Evolutionary conservation across 2,797 vertebrate species (phyloP), one percentile per base, ranked within the genome.

Genomic region (Allobates femoralis): DNA sequence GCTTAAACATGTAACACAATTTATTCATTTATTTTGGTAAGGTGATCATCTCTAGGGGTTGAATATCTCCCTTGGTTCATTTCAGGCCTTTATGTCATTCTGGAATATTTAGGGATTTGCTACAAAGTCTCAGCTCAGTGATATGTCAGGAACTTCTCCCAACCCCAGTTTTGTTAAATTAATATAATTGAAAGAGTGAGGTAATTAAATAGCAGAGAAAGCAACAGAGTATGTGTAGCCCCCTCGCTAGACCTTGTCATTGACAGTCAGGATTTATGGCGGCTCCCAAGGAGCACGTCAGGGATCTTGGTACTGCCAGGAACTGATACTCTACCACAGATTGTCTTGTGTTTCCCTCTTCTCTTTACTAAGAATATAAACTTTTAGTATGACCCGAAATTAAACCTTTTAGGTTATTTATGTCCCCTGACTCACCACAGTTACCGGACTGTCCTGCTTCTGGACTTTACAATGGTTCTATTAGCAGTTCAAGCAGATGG

Each of bases 301-400:
- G 32, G 66, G 66, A 4, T 71, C 67, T 71, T 71, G 67, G 19
- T 71, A 71, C 67, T 71, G 67, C 67, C 67, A 71, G 67, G 67
- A 71, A 71, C 67, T 71, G 67, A 37, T 41, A 32, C 37, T 71
- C 67, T 37, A 19, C 11, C 67, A 71, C 19, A 21, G 32, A 37
- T 18, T 3, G 26, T 15, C 12, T 64, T 16, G 3, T 10, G 1
- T 3, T 16, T 30, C 26, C 1, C 5, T 6, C 14, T 30, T 66
- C 26, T 30, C 15, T 5, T 30, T 30, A 15, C 30, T 30, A 30
- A 15, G n/a, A 66, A 30, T 28, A 5, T 12, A 30, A 5, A 3
- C 5, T 11, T 46, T 46, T 46, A 6, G 41, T 46, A 46, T 46
- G 41, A 46, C 11, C 41, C 41, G 7, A 46, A 46, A 6, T 7